A percentile compares a stretch with the other conserved stretches of the same genome.
phyloP scores from a whole-genome alignment of 2,113 vertebrate species.

The Diadophis punctatus region DNA sequence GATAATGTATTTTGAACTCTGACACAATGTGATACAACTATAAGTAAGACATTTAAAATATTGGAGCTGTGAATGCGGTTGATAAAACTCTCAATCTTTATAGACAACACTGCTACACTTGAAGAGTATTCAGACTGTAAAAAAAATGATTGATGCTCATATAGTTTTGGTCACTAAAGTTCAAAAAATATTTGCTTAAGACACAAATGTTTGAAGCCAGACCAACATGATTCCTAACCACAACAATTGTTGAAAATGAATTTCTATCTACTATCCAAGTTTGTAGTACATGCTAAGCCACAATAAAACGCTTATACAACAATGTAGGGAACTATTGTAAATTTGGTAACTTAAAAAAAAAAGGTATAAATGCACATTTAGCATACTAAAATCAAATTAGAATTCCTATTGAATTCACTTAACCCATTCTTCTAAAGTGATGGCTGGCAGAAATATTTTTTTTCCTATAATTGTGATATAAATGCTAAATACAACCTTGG shows the following conservation, averaged over 20 bases:
- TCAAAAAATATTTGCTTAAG: background rate
- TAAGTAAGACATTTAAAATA: background rate
- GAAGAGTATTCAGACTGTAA: background rate
- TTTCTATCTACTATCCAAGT: background rate
- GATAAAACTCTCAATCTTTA: background rate
- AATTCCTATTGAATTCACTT: background rate
- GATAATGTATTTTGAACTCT: background rate
- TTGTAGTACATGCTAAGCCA: background rate
- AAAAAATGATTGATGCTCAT: background rate
- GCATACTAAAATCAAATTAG: background rate
- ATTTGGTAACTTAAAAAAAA: background rate
- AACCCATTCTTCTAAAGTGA: background rate
- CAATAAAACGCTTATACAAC: background rate
- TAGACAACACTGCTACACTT: background rate
- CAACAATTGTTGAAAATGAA: background rate
- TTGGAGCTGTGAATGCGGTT: background rate
- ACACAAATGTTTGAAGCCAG: background rate
- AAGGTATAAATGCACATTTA: constrained; percentile 1
- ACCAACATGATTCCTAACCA: background rate
- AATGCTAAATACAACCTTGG: constrained; percentile 25
- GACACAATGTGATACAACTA: background rate
- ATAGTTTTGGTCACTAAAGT: background rate
- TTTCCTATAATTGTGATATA: background rate
- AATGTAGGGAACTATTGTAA: background rate
- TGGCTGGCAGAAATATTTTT: background rate